Evolutionary conservation across 2,113 vertebrate genomes (phyloP).

Genomic region (Anarhynchus alexandrinus): DNA sequence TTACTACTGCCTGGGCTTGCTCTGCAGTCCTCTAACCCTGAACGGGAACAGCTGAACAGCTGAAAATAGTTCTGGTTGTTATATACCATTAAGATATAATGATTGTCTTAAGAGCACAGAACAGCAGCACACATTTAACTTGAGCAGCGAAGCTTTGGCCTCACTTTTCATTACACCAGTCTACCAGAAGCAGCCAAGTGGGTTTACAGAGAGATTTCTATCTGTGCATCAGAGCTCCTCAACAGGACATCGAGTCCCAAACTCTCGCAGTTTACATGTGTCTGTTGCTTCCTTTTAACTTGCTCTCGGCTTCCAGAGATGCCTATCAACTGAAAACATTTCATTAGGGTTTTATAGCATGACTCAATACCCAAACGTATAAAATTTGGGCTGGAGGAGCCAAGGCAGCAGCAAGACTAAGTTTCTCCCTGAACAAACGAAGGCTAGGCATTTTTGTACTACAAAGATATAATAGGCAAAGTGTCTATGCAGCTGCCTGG

Average conservation of each 20-base stretch:
- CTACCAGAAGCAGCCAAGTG: background rate
- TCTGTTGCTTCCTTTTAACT: background rate
- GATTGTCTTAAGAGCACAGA: background rate
- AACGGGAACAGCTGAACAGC: background rate
- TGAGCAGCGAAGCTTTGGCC: background rate
- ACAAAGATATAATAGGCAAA: background rate
- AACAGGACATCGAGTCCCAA: background rate
- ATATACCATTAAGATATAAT: background rate
- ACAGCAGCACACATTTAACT: background rate
- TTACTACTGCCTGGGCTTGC: background rate
- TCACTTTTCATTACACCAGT: background rate
- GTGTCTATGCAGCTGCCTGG: accelerated
- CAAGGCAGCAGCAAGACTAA: background rate
- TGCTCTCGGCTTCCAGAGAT: accelerated
- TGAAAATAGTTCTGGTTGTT: background rate
- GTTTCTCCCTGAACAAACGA: background rate
- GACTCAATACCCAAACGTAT: background rate
- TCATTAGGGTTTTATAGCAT: background rate
- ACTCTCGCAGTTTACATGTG: accelerated
- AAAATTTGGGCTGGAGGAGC: background rate
- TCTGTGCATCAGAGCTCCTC: too few relatives aligned
- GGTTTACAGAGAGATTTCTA: background rate
- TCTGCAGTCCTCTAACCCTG: background rate
- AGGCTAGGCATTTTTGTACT: too few relatives aligned
- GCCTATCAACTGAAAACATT: background rate